These are phyloP conservation scores for Sphinx pinastri DNA, from an alignment of 2,888 invertebrate genomes.

Conservation along the genomic window DNA sequence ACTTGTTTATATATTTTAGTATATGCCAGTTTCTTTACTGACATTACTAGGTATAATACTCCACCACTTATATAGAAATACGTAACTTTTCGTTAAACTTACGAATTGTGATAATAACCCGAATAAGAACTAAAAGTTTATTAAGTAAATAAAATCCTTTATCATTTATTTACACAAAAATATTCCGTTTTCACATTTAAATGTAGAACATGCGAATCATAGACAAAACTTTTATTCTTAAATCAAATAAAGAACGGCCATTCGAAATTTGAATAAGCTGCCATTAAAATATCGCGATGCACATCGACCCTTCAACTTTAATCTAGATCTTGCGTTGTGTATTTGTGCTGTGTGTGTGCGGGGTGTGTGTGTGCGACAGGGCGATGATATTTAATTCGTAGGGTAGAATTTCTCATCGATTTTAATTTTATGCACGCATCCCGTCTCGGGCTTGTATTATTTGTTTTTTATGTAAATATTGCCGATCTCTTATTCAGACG, in stretches of 20 bases:
- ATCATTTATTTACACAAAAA: not conserved
- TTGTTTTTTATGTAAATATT: constrained; percentile 83
- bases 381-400: constrained; percentile 83
- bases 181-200: constrained; percentile 36
- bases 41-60: too few relatives aligned
- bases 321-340: constrained; percentile 68
- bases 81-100: too few relatives aligned
- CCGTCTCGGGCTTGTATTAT: constrained; percentile 77
- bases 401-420: constrained; percentile 82
- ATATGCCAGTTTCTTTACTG: too few relatives aligned
- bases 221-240: constrained; percentile 30
- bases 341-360: constrained; percentile 54
- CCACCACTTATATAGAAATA: too few relatives aligned
- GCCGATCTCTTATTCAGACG: constrained; percentile 74
- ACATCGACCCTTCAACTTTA: constrained; percentile 63
- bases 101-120: too few relatives aligned
- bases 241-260: constrained; percentile 36
- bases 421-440: constrained; percentile 84
- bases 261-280: constrained; percentile 40
- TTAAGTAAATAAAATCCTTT: too few relatives aligned
- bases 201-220: constrained; percentile 36
- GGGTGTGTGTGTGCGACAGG: constrained; percentile 65
- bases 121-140: too few relatives aligned
- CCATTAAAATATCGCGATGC: constrained; percentile 32
- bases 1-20: too few relatives aligned